A percentile compares a stretch with the other conserved stretches of the same genome.
These are phyloP conservation scores for Carassius carassius DNA, from an alignment of 2,113 vertebrate species.

Conservation along the genomic window DNA sequence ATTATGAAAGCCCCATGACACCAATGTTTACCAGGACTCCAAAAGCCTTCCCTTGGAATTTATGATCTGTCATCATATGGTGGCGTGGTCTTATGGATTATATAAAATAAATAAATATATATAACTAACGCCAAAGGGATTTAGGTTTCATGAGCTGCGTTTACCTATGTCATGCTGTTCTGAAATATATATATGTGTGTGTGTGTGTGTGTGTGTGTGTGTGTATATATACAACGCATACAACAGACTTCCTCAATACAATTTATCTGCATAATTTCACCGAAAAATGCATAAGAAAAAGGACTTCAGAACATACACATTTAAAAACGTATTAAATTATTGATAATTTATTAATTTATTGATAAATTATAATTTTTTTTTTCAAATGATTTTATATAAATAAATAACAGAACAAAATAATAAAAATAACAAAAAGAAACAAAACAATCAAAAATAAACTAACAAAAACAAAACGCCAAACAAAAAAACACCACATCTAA, in stretches of 20 bases:
- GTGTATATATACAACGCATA: not conserved
- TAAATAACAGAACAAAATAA: no score
- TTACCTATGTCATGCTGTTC: not conserved
- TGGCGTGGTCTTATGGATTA: not conserved
- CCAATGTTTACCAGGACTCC: constrained; percentile 28
- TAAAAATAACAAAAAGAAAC: no score
- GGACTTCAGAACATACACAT: no score
- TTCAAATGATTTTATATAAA: no score
- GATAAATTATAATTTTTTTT: no score
- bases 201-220: not conserved
- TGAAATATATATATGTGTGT: not conserved
- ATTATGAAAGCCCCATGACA: constrained; percentile 26
- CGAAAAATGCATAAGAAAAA: no score
- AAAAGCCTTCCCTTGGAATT: not conserved
- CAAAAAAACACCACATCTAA: not conserved
- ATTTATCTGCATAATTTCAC: no score
- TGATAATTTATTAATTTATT: no score
- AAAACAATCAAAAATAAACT: no score
- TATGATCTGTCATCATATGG: constrained; percentile 28
- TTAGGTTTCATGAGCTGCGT: not conserved
- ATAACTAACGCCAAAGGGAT: not conserved
- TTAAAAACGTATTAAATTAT: no score
- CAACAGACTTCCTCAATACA: no score
- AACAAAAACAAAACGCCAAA: no score
- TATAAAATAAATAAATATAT: not conserved